Evolutionary conservation across 2,113 vertebrate species (phyloP).

Genomic region (Pachypanchax playfairii): DNA sequence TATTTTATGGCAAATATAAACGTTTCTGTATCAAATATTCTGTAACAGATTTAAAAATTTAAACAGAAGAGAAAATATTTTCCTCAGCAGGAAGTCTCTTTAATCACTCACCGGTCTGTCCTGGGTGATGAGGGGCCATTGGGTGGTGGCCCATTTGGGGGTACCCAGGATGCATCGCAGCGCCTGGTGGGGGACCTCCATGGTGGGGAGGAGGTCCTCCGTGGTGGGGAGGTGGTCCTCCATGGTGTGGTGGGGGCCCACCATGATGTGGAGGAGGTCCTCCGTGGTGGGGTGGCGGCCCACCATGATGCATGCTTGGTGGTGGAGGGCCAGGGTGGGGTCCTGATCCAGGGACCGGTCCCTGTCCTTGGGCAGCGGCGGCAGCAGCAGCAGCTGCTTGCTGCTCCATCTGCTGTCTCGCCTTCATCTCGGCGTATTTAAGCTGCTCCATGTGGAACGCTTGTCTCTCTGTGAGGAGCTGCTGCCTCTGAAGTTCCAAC

Average conservation of each 20-base stretch:
- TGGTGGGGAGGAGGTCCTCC: conserved; percentile 65
- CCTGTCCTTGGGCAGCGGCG: conserved; percentile 48
- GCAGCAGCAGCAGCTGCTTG: conserved; percentile 81
- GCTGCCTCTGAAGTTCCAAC: conserved; percentile 97
- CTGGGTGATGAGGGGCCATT: conserved; percentile 90
- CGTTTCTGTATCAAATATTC: no score
- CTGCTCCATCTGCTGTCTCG: conserved; percentile 97
- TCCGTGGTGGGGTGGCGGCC: conserved; percentile 73
- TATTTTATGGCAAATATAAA: no score
- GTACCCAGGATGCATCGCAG: conserved; percentile 83
- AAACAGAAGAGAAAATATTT: neutral
- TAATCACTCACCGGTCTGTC: conserved; percentile 85
- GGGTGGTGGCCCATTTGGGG: conserved; percentile 89
- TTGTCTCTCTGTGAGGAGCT: conserved; percentile 94
- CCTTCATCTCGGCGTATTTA: conserved; percentile 94
- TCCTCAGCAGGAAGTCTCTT: neutral
- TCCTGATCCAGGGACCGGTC: conserved; percentile 43
- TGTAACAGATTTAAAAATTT: neutral
- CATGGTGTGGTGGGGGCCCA: conserved; percentile 62
- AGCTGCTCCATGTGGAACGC: conserved; percentile 99
- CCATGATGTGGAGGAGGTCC: conserved; percentile 70
- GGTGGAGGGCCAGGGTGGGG: conserved; percentile 67
- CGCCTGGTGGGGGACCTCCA: conserved; percentile 82
- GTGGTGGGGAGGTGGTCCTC: conserved; percentile 72
- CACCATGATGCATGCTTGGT: conserved; percentile 74